Evolutionary conservation across 2,888 invertebrate species (phyloP).

Genomic region (Pristionchus maxplancki): DNA sequence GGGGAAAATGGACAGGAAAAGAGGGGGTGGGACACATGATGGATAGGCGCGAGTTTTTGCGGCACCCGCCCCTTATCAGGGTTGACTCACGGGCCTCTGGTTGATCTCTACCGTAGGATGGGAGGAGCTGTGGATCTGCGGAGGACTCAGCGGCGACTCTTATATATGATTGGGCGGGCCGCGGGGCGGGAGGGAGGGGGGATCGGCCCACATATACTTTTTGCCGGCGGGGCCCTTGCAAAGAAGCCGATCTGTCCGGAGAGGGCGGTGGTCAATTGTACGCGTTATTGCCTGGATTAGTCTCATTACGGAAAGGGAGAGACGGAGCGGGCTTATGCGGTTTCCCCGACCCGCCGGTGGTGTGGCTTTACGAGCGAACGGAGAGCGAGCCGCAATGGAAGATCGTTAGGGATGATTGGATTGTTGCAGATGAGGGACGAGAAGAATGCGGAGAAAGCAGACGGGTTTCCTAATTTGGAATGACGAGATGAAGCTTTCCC

Average conservation of each 20-base stretch:
- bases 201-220: constrained; percentile 40
- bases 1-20: neutral
- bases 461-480: neutral
- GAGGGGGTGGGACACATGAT: neutral
- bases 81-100: neutral
- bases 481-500: neutral
- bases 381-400: neutral
- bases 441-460: neutral
- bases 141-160: constrained; percentile 10
- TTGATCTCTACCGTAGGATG: neutral
- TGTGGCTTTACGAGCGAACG: neutral
- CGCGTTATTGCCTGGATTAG: constrained; percentile 43
- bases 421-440: neutral
- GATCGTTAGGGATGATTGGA: constrained; percentile 31
- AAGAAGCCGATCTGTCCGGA: constrained; percentile 28
- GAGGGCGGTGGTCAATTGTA: constrained; percentile 3
- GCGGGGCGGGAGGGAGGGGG: constrained; percentile 1
- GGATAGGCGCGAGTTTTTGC: neutral
- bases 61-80: neutral
- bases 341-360: neutral
- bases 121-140: neutral
- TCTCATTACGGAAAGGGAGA: constrained; percentile 28
- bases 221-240: constrained; percentile 35
- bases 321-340: neutral
- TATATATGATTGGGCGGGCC: constrained; percentile 35